Base-by-base conservation (phyloP, 2,888 invertebrate species). In the Asteroscopus sphinx region DNA sequence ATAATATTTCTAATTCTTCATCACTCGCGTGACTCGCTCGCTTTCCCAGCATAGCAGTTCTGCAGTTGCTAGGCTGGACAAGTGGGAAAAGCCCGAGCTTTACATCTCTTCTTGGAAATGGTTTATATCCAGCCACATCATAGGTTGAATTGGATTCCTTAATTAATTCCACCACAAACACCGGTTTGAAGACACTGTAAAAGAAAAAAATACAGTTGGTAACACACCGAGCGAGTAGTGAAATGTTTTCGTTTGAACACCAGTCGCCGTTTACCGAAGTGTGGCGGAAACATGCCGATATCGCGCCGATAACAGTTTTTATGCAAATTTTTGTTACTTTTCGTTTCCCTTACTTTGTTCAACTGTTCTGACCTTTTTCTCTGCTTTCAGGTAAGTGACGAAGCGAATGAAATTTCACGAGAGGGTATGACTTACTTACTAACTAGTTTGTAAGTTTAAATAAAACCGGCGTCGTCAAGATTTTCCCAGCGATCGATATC, bases 301-400 rank as follows among this genome's bases (percentile, higher is more conserved):
- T 83, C 77, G 80, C 49, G 21, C 33, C 83, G 88, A 89, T 89
- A 89, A 88, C 80, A 80, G 63, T 71, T 71, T 85, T 79, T 74
- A 83, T 82, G 80, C 75, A 55, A 82, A 81, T 86, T 83, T 80
- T 80, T 79, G 70, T 80, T 81, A 78, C 77, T 76, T 82, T 77
- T 79, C 71, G 76, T 79, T 83, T 78, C 68, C 76, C 69, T 56
- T 8, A 30, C 46, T 47, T 17, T 21, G 26, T 48, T 56, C n/a
- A 21, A 32, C 26, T 52, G 37, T 70, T 51, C 1, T 15, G 30
- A 57, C 13, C 37, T 68, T 69, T 69, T 69, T 77, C 72, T 76
- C 87, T 68, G 25, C 0, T 65, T 89, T 64, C 91, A 90, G 90
- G 91, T 90, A 90, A 90, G 91, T 89, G 70, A 40, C 73, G 76